These are phyloP conservation scores for Gibbula magus DNA, from an alignment of 2,888 invertebrate genomes.

Conservation along the genomic window DNA sequence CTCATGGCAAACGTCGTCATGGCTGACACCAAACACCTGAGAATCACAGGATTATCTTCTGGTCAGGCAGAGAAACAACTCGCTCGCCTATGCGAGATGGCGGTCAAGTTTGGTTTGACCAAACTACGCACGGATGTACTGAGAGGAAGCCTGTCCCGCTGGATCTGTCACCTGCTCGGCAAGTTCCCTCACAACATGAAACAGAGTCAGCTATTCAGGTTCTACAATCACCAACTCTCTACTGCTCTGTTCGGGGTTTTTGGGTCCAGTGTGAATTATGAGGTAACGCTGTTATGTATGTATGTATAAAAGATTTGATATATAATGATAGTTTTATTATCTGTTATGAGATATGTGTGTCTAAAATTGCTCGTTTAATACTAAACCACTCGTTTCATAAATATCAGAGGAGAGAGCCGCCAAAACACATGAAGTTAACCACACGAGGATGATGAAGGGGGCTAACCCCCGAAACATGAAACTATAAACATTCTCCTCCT, in stretches of 20 bases:
- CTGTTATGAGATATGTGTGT: background rate
- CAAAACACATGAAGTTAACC: too few species aligned
- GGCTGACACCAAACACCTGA: background rate
- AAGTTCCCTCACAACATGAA: background rate
- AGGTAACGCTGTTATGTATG: background rate
- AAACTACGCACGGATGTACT: background rate
- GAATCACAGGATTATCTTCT: background rate
- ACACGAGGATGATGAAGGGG: too few species aligned
- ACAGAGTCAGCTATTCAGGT: background rate
- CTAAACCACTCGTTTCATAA: too few species aligned
- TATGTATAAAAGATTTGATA: too few species aligned
- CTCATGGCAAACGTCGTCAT: constrained; percentile 25
- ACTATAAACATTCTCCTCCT: too few species aligned
- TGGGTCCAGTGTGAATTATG: background rate
- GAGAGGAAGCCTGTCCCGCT: background rate
- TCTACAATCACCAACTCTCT: background rate
- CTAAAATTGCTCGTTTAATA: background rate
- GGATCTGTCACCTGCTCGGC: background rate
- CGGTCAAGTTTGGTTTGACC: background rate
- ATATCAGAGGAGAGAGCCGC: too few species aligned
- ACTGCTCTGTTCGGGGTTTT: background rate
- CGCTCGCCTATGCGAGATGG: constrained; percentile 5
- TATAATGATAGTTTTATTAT: background rate
- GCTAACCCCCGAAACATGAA: too few species aligned
- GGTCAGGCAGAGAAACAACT: constrained; percentile 6